These are phyloP conservation scores for Charaxes varanes DNA, from an alignment of 1,140 invertebrate genomes.

Conservation along the genomic window DNA sequence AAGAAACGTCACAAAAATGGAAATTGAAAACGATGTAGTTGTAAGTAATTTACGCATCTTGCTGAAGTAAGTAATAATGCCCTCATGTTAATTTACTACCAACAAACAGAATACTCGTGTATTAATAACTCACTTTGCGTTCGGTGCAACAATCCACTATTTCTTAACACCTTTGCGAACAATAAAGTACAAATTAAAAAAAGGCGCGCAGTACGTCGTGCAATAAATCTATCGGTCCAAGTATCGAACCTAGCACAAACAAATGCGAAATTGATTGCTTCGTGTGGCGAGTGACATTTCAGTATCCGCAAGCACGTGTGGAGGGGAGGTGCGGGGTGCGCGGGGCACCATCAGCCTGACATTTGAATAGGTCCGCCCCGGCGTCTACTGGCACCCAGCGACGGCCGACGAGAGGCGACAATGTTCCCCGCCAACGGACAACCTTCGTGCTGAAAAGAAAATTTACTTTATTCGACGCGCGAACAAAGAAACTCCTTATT, in stretches of 20 bases:
- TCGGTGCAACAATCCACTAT: too few relatives aligned
- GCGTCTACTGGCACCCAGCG: slow-evolving; percentile 62
- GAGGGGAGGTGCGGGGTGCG: slow-evolving; percentile 22
- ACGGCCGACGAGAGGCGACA: slow-evolving; percentile 63
- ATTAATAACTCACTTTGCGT: too few relatives aligned
- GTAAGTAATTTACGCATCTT: too few relatives aligned
- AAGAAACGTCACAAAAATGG: too few relatives aligned
- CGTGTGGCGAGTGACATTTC: slow-evolving; percentile 69
- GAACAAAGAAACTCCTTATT: slow-evolving; percentile 53
- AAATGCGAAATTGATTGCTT: slow-evolving; percentile 73
- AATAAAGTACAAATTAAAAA: slow-evolving; percentile 5
- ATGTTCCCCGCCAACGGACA: slow-evolving; percentile 59
- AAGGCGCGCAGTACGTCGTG: slow-evolving; percentile 15
- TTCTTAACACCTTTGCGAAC: too few relatives aligned
- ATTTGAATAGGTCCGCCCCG: slow-evolving; percentile 69
- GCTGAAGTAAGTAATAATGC: too few relatives aligned
- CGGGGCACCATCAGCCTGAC: slow-evolving; percentile 53
- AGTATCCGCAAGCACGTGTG: slow-evolving; percentile 38
- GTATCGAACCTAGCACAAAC: slow-evolving; percentile 60
- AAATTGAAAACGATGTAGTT: too few relatives aligned
- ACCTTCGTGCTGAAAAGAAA: slow-evolving; percentile 64
- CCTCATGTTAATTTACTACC: too few relatives aligned
- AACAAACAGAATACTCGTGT: too few relatives aligned
- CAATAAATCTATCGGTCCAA: slow-evolving; percentile 57
- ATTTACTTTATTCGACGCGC: slow-evolving; percentile 60